Evolutionary conservation across 1,140 invertebrate genomes (phyloP).

Genomic region (Drosophila busckii): DNA sequence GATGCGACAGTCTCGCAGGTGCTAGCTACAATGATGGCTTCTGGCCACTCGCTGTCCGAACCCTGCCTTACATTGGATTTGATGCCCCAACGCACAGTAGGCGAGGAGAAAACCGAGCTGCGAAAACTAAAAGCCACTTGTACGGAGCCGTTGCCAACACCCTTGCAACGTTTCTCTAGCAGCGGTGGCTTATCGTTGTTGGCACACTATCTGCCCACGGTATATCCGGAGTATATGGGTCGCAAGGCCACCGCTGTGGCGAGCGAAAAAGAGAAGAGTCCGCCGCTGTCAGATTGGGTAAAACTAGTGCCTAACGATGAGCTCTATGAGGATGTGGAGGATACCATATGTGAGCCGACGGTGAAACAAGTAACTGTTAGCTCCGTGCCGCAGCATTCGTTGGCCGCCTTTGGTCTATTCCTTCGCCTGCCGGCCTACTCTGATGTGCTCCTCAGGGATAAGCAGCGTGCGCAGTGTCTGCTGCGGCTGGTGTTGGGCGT

Average conservation of each 20-base stretch:
- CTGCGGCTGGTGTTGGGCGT: conserved; percentile 92
- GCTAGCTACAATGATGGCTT: conserved; percentile 81
- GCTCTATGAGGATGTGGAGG: conserved; percentile 84
- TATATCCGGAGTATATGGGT: conserved; percentile 86
- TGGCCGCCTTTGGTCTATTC: conserved; percentile 93
- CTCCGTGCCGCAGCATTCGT: conserved; percentile 90
- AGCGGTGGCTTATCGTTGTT: conserved; percentile 92
- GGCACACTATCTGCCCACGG: conserved; percentile 90
- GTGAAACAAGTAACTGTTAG: conserved; percentile 65
- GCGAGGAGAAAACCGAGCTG: conserved; percentile 34
- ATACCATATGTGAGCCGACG: conserved; percentile 77
- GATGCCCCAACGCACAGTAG: conserved; percentile 27
- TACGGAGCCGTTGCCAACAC: conserved; percentile 71
- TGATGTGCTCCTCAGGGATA: conserved; percentile 90
- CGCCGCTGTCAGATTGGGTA: conserved; percentile 87
- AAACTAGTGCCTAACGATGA: conserved; percentile 86
- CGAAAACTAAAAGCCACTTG: conserved; percentile 54
- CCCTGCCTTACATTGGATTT: conserved; percentile 80
- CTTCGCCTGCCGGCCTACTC: conserved; percentile 93
- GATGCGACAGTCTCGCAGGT: conserved; percentile 84
- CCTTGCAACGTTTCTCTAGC: conserved; percentile 90
- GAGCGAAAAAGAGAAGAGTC: conserved; percentile 80
- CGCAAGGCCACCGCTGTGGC: conserved; percentile 76
- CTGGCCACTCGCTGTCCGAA: conserved; percentile 81
- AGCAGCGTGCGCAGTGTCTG: conserved; percentile 90